Percentiles rank a stretch among this genome's conserved stretches.
These are phyloP conservation scores for Thera britannica DNA, from an alignment of 2,888 invertebrate species.

Conservation along the genomic window DNA sequence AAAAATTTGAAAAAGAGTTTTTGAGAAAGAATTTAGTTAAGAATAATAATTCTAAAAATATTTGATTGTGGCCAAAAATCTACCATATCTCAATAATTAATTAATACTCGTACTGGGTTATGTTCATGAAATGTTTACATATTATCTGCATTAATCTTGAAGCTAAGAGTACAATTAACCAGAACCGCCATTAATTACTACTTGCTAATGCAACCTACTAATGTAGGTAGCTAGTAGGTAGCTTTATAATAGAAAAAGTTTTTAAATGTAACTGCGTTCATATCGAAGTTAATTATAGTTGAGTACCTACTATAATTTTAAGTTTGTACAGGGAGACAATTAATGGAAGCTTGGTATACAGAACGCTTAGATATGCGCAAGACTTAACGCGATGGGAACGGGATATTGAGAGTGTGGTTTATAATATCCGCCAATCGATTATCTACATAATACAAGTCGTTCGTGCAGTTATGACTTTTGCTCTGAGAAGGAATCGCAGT, in stretches of 20 bases:
- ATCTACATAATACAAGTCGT: conserved; percentile 50
- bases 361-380: no score
- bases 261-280: conserved; percentile 40
- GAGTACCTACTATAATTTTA: conserved; percentile 34
- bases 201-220: conserved; percentile 32
- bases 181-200: conserved; percentile 40
- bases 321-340: conserved; percentile 37
- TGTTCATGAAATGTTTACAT: conserved; percentile 27
- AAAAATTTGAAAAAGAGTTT: no score
- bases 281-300: conserved; percentile 41
- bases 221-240: background rate
- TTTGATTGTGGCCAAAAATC: no score
- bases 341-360: conserved; percentile 30
- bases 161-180: conserved; percentile 40
- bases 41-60: no score
- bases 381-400: conserved; percentile 44
- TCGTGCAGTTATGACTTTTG: conserved; percentile 55
- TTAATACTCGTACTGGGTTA: background rate
- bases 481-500: conserved; percentile 58
- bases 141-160: conserved; percentile 37
- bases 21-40: no score
- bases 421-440: conserved; percentile 58
- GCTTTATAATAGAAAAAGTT: conserved; percentile 36
- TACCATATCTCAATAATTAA: no score
- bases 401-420: conserved; percentile 51